Conservation (phyloP, 2,113 vertebrate genomes). For the Geococcyx californianus region DNA sequence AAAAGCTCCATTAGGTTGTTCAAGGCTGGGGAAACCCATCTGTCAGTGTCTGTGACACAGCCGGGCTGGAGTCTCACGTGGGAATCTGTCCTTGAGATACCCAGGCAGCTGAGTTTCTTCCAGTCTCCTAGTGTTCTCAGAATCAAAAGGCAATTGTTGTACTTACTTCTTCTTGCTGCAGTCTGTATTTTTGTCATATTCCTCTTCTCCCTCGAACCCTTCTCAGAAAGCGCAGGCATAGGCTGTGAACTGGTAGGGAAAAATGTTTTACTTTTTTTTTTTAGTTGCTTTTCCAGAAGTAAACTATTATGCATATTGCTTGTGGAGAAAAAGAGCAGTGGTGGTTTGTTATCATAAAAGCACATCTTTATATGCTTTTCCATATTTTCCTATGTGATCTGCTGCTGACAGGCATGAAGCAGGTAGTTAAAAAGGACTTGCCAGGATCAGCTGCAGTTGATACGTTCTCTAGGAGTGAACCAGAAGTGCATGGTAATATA, state of each 20-base stretch:
- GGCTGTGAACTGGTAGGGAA: not conserved
- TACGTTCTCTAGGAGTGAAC: not conserved
- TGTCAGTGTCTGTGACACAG: slow-evolving; percentile 76
- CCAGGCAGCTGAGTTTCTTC: slow-evolving; percentile 58
- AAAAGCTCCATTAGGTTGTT: slow-evolving; percentile 79
- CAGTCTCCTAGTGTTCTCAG: slow-evolving; percentile 6
- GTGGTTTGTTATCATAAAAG: not conserved
- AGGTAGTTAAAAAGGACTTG: not conserved
- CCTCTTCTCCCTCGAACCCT: not conserved
- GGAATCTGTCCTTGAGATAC: slow-evolving; percentile 76
- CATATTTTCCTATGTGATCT: not conserved
- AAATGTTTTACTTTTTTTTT: not conserved
- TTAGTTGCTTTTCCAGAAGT: not conserved
- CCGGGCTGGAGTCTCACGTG: slow-evolving; percentile 67
- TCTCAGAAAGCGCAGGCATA: not conserved
- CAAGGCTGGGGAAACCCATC: slow-evolving; percentile 78
- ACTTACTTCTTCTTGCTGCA: not conserved
- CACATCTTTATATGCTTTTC: not conserved
- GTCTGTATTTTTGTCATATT: not conserved
- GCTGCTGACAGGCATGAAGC: not conserved
- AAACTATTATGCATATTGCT: not conserved
- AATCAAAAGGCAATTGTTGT: slow-evolving; percentile 40
- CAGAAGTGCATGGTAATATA: not conserved
- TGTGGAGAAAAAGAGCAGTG: not conserved
- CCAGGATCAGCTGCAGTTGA: not conserved